These are phyloP conservation scores for Cydia splendana DNA, from an alignment of 1,140 invertebrate species.

Conservation along the genomic window DNA sequence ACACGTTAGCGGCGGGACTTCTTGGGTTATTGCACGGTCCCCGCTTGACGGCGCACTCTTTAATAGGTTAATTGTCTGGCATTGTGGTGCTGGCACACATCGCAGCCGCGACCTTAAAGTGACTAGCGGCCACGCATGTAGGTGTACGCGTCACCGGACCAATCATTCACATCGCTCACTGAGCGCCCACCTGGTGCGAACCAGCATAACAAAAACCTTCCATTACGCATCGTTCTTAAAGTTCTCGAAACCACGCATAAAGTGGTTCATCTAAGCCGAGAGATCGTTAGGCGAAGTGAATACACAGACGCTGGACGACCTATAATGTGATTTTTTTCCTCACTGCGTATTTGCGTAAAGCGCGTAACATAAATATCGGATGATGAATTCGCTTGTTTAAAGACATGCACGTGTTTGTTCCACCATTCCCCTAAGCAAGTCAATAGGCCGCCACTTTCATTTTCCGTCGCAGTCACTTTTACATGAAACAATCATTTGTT, in stretches of 20 bases:
- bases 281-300: neutral
- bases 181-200: neutral
- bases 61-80: constrained; percentile 77
- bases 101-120: constrained; percentile 70
- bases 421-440: constrained; percentile 2
- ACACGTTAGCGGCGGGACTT: constrained; percentile 50
- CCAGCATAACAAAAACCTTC: neutral
- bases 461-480: constrained; percentile 25
- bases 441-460: constrained; percentile 28
- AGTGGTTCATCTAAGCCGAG: neutral
- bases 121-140: constrained; percentile 67
- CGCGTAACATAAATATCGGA: constrained; percentile 6
- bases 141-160: constrained; percentile 55
- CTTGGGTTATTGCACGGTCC: constrained; percentile 62
- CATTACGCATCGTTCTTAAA: neutral
- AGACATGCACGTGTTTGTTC: constrained; percentile 17
- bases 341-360: neutral
- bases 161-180: neutral
- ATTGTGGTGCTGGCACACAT: constrained; percentile 74
- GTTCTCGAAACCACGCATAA: neutral
- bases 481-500: neutral
- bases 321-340: constrained; percentile 2
- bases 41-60: constrained; percentile 58
- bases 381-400: neutral
- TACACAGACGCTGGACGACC: neutral